Base-by-base conservation (phyloP, 2,797 vertebrate species). In the Cyprinodon diabolis region DNA sequence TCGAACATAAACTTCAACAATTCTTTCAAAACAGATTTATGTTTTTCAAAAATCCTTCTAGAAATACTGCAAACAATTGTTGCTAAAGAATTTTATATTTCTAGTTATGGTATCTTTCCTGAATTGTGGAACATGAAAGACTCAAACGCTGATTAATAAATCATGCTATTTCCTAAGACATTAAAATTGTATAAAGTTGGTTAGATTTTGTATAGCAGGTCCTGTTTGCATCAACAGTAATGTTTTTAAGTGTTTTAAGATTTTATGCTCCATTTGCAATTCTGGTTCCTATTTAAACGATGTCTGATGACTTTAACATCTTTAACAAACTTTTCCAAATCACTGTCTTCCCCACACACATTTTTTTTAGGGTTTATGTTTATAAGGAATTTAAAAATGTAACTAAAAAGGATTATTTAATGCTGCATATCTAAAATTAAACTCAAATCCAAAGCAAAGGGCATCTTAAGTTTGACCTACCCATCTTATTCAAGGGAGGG, bases 51-150 rank as follows among this genome's bases (percentile, higher is more conserved):
- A 45, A 63, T 37, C 0, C 43, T 63, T 11, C 45, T 12, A 63
- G 62, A 63, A 21, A 43, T 63, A 63, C 60, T 63, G 43, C 60
- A 63, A 63, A 63, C 37, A 63, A n/a, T n/a, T 63, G 11, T 63
- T n/a, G 37, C 43, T 63, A 63, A 9, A 13, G 62, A 43, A 63
- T 45, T 6, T 13, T 45, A n/a, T 43, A n/a, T n/a, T 4, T n/a
- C 37, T 45, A 45, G n/a, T 63, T 43, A 43, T 12, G 21, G 37
- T 45, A 63, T 45, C 17, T 63, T 40, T 43, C 19, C 62, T 40
- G 43, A 40, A n/a, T 9, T 45, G 19, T 63, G 40, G 37, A 63
- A 40, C 40, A 45, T 45, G 62, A 45, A 43, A 8, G 45, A 63
- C 45, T 30, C 30, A 30, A 14, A n/a, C 17, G 3, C 37, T 43